Evolutionary conservation across 2,113 vertebrate genomes (phyloP).

Genomic region (Sorex araneus): DNA sequence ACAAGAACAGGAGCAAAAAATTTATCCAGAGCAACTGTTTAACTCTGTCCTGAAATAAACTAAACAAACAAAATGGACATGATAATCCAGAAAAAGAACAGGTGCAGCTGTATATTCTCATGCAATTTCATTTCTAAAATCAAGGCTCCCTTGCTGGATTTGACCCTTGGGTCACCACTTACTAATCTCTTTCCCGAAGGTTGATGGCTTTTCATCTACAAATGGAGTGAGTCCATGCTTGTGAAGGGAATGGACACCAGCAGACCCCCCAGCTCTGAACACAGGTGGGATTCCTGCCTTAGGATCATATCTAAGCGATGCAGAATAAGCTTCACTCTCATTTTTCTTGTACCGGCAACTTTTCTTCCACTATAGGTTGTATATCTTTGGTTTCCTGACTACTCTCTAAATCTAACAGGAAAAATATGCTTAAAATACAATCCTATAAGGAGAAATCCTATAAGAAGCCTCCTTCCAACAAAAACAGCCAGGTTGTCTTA

Average conservation of each 20-base stretch:
- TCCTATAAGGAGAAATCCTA: background rate
- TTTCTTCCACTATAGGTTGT: background rate
- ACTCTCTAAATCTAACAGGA: background rate
- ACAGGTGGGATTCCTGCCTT: background rate
- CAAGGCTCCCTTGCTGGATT: background rate
- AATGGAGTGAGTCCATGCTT: background rate
- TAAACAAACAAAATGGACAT: background rate
- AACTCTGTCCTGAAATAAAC: background rate
- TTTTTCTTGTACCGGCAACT: background rate
- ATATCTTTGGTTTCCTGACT: background rate
- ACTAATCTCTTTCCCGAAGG: background rate
- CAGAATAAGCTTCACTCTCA: background rate
- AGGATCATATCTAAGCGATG: background rate
- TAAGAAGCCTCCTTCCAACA: background rate
- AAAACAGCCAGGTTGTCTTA: background rate
- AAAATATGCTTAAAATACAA: background rate
- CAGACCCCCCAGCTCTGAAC: background rate
- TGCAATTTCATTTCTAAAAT: background rate
- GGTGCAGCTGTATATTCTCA: background rate
- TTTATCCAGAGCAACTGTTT: background rate
- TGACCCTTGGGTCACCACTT: background rate
- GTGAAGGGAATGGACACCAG: background rate
- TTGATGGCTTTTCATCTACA: background rate
- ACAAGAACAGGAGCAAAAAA: background rate
- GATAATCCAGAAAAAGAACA: background rate